Conservation (phyloP, 2,888 invertebrate genomes). For the Sthenelais limicola region DNA sequence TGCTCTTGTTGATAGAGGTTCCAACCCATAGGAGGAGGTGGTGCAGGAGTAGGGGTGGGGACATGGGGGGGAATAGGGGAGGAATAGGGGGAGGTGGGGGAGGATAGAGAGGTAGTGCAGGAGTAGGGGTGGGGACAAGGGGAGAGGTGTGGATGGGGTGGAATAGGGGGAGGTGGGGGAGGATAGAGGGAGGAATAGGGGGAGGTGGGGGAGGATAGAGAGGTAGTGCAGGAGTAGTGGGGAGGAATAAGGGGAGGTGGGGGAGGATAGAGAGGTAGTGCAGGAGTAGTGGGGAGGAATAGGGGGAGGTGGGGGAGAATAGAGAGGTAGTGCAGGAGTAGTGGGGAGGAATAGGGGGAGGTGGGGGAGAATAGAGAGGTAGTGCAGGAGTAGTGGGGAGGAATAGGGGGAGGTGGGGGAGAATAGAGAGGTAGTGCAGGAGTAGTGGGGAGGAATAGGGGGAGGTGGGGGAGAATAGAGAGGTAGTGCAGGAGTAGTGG, state of each 20-base stretch:
- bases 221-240: background rate
- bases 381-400: constrained; percentile 4
- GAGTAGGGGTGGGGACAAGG: background rate
- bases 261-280: background rate
- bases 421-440: too few species aligned
- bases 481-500: too few species aligned
- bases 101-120: background rate
- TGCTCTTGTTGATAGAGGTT: too few species aligned
- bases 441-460: too few species aligned
- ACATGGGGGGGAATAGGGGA: background rate
- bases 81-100: background rate
- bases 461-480: too few species aligned
- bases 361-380: background rate
- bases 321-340: background rate
- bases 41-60: background rate
- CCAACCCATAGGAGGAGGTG: background rate
- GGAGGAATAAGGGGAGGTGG: background rate
- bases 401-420: constrained; percentile 4
- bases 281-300: too few species aligned
- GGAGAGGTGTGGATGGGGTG: constrained; percentile 3
- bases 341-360: background rate
- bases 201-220: too few species aligned
- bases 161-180: background rate
- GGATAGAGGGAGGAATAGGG: background rate
- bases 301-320: too few species aligned